Base-by-base conservation (phyloP, 2,113 vertebrate species). In the Hippocampus comes region DNA sequence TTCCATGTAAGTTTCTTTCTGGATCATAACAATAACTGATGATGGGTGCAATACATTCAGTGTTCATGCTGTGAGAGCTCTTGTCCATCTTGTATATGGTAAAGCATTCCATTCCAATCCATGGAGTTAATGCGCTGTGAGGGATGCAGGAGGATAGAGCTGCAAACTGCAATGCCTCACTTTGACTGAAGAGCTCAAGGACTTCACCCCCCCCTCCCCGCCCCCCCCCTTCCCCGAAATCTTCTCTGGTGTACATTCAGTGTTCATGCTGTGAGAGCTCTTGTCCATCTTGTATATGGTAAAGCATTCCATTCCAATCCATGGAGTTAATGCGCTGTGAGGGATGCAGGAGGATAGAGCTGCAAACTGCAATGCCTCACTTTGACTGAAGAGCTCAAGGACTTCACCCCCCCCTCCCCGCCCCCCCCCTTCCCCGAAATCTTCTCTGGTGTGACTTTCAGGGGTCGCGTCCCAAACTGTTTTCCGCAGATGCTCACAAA, bases 1-100 rank as follows among this genome's bases (percentile, higher is more conserved):
- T 77, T 48, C 71, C 60, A 85, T 88, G 92, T 93, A 91, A 92
- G 91, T 88, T 86, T 27, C 12, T 48, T 66, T 48, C 17, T 48
- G 43, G 64, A 48, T 66, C 48, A 25, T 61, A 61, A 18, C 59
- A 60, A 61, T 34, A 61, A 17, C 27, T 48, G 20, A 63, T 63
- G 41, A 23, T 34, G 59, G 34, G 17, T 61, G 25, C 15, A 61
- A 61, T 30, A 34, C 14, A 30, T 6, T 8, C 12, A 60, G 14
- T 23, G 10, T 57, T 57, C 11, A 17, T 61, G 27, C 59, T 61
- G 15, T 34, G 27, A 30, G 6, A 60, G 25, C 15, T 27, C 12
- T 7, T 27, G 30, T 34, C 27, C 11, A 7, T 15, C 25, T 18
- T 18, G 23, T 59, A 25, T 25, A 34, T 27, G 56, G 30, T 27